phyloP scores from a whole-genome alignment of 2,113 vertebrate species.

The Maccullochella peelii region DNA sequence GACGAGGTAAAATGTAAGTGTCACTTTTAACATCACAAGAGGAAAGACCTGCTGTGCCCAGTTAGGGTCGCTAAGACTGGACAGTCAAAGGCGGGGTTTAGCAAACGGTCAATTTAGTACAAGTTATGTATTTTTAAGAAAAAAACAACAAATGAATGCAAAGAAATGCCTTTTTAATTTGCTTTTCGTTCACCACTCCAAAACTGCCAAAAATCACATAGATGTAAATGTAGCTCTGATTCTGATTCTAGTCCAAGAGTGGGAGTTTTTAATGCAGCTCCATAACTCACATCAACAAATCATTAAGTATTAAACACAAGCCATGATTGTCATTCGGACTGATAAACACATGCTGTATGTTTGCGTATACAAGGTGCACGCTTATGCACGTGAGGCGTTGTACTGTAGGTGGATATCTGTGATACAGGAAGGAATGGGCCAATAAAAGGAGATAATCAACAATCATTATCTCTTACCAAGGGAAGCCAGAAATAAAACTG shows the following conservation, averaged over 20 bases:
- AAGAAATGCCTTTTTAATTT: no score
- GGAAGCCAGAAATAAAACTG: slow-evolving; percentile 40
- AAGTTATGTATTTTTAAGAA: no score
- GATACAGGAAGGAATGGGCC: slow-evolving; percentile 44
- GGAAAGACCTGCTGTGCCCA: no score
- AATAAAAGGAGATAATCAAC: slow-evolving; percentile 59
- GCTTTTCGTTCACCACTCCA: neutral
- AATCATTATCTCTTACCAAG: slow-evolving; percentile 46
- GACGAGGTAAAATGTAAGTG: no score
- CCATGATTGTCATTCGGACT: slow-evolving; percentile 13
- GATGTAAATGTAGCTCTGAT: neutral
- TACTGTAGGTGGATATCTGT: neutral
- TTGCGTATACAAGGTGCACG: neutral
- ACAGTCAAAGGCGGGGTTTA: no score
- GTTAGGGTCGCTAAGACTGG: no score
- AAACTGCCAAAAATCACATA: neutral
- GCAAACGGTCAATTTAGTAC: no score
- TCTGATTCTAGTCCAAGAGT: neutral
- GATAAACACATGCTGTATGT: slow-evolving; percentile 15
- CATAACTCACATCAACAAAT: slow-evolving; percentile 21
- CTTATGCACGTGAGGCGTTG: neutral
- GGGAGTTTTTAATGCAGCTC: slow-evolving; percentile 19
- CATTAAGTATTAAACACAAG: slow-evolving; percentile 63
- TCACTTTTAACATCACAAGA: neutral
- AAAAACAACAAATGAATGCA: no score